Base-by-base conservation (phyloP, 2,113 vertebrate genomes). In the Cryptotis parvus region DNA sequence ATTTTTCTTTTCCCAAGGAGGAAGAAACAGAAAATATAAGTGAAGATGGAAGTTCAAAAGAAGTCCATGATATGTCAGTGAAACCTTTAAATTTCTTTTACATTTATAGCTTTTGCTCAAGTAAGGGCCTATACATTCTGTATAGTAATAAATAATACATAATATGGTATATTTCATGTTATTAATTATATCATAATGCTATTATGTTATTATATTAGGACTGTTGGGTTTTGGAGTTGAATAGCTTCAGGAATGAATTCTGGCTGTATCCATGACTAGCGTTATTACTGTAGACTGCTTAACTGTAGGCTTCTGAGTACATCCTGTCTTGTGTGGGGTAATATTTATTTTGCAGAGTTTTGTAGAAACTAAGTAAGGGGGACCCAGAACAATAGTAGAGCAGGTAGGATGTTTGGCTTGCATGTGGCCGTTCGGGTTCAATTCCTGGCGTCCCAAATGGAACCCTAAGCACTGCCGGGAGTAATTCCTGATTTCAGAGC, bases 11-110 rank as follows among this genome's bases (percentile, higher is more conserved):
- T 45, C 35, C 37, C 33, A 66, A 92, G 89, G 92, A 94, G 26
- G 87, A 94, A 93, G 86, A 92, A 93, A 77, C 79, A 90, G 74
- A 92, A 92, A 80, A 33, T 86, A 11, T 82, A 68, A 88, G 37
- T 84, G 77, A 92, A 94, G 90, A 95, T 84, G 75, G 61, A 63
- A 58, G 58, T 61, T 91, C 79, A 80, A 90, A 93, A 92, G 68
- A 92, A 94, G 83, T 10, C 87, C 78, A 89, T 70, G 52, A 84
- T 81, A 90, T 76, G 58, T 86, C 87, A 95, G 70, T 92, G 80
- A 91, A 80, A 73, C 81, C n/a, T 49, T 41, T 3, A 68, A 79
- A 29, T 72, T 72, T 82, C 24, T 80, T 89, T 92, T 41, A 75
- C 41, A 41, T 52, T 35, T 80, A 73, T 22, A 61, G 68, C 20